A percentile compares a stretch with the other conserved stretches of the same genome.
These are phyloP conservation scores for Ectropis crepuscularia DNA, from an alignment of 2,888 invertebrate genomes.

Conservation along the genomic window DNA sequence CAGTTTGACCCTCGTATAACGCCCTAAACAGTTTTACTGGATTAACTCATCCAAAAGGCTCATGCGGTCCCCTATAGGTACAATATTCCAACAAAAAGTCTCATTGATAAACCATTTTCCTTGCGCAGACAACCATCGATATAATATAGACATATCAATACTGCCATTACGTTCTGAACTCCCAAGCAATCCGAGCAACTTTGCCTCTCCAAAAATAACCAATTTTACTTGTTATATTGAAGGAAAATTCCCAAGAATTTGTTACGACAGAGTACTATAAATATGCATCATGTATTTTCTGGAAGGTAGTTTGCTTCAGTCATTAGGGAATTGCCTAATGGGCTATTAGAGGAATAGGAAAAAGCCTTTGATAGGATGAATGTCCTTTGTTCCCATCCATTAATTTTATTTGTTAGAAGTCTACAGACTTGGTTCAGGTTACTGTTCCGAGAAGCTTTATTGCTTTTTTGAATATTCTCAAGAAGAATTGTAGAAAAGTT, in stretches of 20 bases:
- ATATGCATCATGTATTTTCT: conserved; percentile 8
- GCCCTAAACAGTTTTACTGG: too few relatives aligned
- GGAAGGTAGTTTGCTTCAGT: conserved; percentile 12
- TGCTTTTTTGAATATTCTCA: too few relatives aligned
- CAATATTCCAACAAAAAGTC: conserved; percentile 7
- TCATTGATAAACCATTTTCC: conserved; percentile 4
- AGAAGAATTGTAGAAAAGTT: too few relatives aligned
- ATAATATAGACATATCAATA: conserved; percentile 7
- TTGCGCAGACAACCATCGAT: neutral
- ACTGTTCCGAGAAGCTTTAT: too few relatives aligned
- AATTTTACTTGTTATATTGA: conserved; percentile 1
- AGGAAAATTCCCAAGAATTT: neutral
- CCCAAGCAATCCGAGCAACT: neutral
- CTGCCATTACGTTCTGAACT: neutral
- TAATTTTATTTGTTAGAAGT: conserved; percentile 31
- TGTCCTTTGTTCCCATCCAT: conserved; percentile 31
- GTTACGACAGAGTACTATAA: conserved; percentile 15
- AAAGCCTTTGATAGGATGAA: conserved; percentile 32
- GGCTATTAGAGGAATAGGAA: conserved; percentile 34
- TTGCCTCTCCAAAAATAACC: neutral
- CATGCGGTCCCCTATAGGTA: too few relatives aligned
- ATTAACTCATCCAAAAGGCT: too few relatives aligned
- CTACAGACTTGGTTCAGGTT: conserved; percentile 10
- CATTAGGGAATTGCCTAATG: conserved; percentile 32
- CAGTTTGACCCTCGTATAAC: too few relatives aligned